Percentiles rank a stretch among this genome's conserved stretches.
Evolutionary conservation across 2,797 vertebrate genomes (phyloP).

Genomic region (Telmatherina bonti): DNA sequence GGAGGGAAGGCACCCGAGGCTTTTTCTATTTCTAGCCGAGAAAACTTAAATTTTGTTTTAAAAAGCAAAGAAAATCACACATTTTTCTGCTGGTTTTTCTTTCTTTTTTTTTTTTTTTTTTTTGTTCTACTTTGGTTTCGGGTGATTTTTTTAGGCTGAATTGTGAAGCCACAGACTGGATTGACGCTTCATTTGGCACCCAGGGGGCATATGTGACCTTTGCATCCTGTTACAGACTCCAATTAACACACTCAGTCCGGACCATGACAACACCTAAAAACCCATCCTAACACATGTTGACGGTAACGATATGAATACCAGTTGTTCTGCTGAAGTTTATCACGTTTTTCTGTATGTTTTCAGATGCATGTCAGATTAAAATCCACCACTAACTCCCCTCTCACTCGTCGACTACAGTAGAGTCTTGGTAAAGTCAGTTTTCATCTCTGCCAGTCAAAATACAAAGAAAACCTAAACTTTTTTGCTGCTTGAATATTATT

Average conservation of each 20-base stretch:
- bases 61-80: neutral
- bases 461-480: neutral
- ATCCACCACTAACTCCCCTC: neutral
- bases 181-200: conserved; percentile 56
- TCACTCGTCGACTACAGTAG: neutral
- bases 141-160: neutral
- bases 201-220: conserved; percentile 78
- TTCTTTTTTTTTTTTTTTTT: neutral
- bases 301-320: too few species aligned
- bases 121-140: conserved; percentile 9
- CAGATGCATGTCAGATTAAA: neutral
- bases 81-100: neutral
- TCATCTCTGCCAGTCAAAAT: neutral
- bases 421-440: neutral
- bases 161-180: conserved; percentile 27
- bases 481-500: accelerated
- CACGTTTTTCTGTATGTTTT: neutral
- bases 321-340: neutral
- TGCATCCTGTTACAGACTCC: conserved; percentile 71
- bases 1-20: conserved; percentile 60
- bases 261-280: conserved; percentile 1
- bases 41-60: neutral
- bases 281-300: neutral
- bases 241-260: conserved; percentile 63
- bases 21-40: conserved; percentile 29